Conservation (phyloP, 1,140 invertebrate genomes). For the Lasaia peninsularis region DNA sequence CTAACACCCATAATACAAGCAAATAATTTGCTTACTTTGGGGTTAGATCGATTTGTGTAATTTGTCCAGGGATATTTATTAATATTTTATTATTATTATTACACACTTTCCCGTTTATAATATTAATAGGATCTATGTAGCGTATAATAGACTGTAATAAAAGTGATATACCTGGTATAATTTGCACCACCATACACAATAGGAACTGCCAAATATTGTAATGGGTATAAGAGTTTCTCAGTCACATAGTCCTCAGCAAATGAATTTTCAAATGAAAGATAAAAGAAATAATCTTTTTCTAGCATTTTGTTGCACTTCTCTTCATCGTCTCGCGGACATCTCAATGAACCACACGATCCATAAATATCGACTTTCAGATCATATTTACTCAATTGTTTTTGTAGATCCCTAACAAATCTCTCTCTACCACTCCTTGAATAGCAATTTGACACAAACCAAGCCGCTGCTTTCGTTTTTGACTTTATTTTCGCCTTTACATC, state of each 20-base stretch:
- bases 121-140: too few species aligned
- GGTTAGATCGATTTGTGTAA: too few species aligned
- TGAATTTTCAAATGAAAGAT: constrained; percentile 85
- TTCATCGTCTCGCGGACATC: constrained; percentile 44
- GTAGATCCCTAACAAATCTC: constrained; percentile 77
- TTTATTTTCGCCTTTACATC: constrained; percentile 53
- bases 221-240: constrained; percentile 79
- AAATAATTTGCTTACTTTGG: too few species aligned
- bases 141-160: too few species aligned
- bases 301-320: constrained; percentile 68
- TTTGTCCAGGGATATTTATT: too few species aligned
- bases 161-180: constrained; percentile 66
- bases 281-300: constrained; percentile 81
- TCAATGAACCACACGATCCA: constrained; percentile 79
- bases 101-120: too few species aligned
- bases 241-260: constrained; percentile 81
- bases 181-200: constrained; percentile 69
- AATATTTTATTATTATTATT: too few species aligned
- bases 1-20: too few species aligned
- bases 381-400: constrained; percentile 71
- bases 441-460: constrained; percentile 85
- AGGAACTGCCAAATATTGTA: constrained; percentile 71
- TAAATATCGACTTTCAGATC: constrained; percentile 80
- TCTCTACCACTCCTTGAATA: constrained; percentile 75
- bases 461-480: constrained; percentile 72